Evolutionary conservation across 2,113 vertebrate species (phyloP), one percentile per base, ranked within the genome.

Genomic region (Tachysurus vachellii): DNA sequence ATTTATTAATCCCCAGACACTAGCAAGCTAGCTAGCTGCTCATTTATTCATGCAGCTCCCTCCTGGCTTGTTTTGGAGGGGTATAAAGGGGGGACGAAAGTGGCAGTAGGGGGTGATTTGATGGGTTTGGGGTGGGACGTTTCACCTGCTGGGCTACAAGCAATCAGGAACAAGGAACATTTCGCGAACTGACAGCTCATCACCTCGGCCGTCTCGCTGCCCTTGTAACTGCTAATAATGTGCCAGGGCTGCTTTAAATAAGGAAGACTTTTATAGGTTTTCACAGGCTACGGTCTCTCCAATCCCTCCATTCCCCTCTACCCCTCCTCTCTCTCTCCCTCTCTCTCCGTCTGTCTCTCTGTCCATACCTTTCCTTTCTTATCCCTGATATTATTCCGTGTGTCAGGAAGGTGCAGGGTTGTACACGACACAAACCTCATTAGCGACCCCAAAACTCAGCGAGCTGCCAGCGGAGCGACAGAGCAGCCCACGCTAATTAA

Each of bases 361-460:
- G 16, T 80, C 13, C 50, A 23, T 44, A 47, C 66, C 44, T 71
- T 82, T 57, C 62, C 23, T 19, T 71, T 56, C 23, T n/a, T 85
- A 36, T 56, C 44, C 17, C 0, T 87, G 85, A 84, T 80, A 61
- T 68, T 83, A 85, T 59, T 42, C 59, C 12, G 19, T 47, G 54
- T 90, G 86, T 91, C 90, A 91, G 68, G 47, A 54, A 82, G 76
- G 36, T 73, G 42, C 91, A 91, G 92, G 56, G 91, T 91, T 87
- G 94, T 95, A 95, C 94, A 94, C 92, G 93, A 95, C 94, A 95
- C 94, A 95, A 95, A 95, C 92, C 94, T 94, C 92, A 96, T 95
- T 96, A 95, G 93, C 91, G 92, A 76, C 89, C 91, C 86, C 90
- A 93, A 91, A 91, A 92, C 92, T 91, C 86, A 91, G 88, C 81